Evolutionary conservation across 2,888 invertebrate species (phyloP).

Genomic region (Buathra laborator): DNA sequence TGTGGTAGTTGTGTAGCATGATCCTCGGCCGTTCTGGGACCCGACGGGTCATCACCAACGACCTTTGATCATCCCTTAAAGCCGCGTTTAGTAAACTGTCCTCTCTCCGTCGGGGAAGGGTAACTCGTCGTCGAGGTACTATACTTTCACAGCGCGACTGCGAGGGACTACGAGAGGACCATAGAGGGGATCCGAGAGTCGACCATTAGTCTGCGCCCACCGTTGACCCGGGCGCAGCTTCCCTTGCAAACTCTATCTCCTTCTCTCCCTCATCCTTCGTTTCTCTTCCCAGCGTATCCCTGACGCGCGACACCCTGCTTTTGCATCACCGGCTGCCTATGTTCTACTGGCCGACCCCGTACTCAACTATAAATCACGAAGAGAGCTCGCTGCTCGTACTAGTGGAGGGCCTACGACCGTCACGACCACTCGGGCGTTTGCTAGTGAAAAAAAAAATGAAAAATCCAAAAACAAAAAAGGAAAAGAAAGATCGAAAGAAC

Average conservation of each 20-base stretch:
- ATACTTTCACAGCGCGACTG: conserved; percentile 33
- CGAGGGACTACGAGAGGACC: conserved; percentile 24
- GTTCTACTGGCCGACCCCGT: conserved; percentile 11
- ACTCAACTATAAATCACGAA: conserved; percentile 56
- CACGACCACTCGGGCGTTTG: conserved; percentile 33
- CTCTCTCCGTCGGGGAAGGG: conserved; percentile 11
- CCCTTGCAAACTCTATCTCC: conserved; percentile 17
- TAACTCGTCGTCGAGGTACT: conserved; percentile 20
- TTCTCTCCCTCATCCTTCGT: conserved; percentile 10
- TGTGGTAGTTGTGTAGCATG: conserved; percentile 3
- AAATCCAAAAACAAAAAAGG: no score
- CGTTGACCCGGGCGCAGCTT: conserved; percentile 40
- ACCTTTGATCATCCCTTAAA: conserved; percentile 65
- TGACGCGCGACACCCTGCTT: conserved; percentile 41
- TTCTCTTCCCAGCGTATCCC: conserved; percentile 22
- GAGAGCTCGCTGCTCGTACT: conserved; percentile 18
- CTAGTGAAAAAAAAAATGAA: conserved; percentile 20
- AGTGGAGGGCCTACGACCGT: conserved; percentile 13
- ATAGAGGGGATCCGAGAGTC: conserved; percentile 37
- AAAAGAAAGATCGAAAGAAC: conserved; percentile 22
- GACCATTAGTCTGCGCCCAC: conserved; percentile 56
- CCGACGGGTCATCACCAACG: conserved; percentile 54
- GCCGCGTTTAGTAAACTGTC: conserved; percentile 59
- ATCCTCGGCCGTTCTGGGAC: conserved; percentile 27
- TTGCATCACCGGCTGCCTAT: conserved; percentile 40